Conservation (phyloP, 1,140 invertebrate genomes). For the Polyergus mexicanus region DNA sequence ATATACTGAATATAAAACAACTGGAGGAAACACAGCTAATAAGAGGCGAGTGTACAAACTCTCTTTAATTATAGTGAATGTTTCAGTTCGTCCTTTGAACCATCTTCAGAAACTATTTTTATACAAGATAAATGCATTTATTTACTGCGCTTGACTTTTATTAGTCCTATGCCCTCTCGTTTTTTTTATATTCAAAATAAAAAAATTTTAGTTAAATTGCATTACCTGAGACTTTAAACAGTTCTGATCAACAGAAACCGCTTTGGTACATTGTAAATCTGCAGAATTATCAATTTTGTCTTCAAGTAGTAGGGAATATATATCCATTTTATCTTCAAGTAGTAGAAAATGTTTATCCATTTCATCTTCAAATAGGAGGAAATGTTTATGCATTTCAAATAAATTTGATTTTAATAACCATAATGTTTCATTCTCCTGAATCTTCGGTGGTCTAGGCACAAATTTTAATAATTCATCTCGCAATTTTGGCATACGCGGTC, state of each 20-base stretch:
- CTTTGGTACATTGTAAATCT: constrained; percentile 34
- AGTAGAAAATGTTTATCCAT: not conserved
- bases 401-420: constrained; percentile 78
- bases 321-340: not conserved
- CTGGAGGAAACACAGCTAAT: no score
- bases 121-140: no score
- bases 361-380: constrained; percentile 76
- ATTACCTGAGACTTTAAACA: constrained; percentile 58
- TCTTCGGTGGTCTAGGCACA: constrained; percentile 72
- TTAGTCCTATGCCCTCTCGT: no score
- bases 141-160: no score
- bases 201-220: not conserved
- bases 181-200: not conserved
- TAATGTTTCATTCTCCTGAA: constrained; percentile 72
- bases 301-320: not conserved
- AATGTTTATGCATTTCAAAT: constrained; percentile 76
- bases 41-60: no score
- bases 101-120: no score
- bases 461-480: constrained; percentile 73
- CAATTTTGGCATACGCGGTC: constrained; percentile 73
- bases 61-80: no score
- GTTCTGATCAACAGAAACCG: not conserved
- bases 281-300: not conserved
- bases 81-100: no score
- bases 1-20: no score